Conservation (phyloP, 2,888 invertebrate genomes). For the Galerucella nymphaeae region DNA sequence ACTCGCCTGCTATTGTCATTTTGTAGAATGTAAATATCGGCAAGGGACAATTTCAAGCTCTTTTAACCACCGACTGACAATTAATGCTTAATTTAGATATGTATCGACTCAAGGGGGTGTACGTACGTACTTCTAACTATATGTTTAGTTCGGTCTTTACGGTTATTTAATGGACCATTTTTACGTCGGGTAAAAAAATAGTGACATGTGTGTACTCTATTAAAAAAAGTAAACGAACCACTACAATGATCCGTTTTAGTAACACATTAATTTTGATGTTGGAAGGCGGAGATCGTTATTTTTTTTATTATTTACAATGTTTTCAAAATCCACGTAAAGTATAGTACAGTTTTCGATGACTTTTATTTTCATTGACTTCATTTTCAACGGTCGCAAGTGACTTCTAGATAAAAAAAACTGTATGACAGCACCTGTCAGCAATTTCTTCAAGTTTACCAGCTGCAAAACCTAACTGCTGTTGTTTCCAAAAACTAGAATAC, state of each 20-base stretch:
- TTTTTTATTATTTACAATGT: background rate
- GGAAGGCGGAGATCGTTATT: background rate
- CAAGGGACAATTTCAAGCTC: slow-evolving; percentile 66
- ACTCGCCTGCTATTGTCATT: background rate
- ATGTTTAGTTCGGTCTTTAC: slow-evolving; percentile 35
- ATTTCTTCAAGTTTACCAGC: too few species aligned
- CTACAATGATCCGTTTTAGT: slow-evolving; percentile 33
- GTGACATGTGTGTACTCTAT: slow-evolving; percentile 38
- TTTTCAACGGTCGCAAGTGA: too few species aligned
- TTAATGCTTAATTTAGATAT: slow-evolving; percentile 66
- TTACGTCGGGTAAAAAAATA: slow-evolving; percentile 3
- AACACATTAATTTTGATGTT: slow-evolving; percentile 33
- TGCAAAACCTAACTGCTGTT: too few species aligned
- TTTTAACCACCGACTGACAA: slow-evolving; percentile 66
- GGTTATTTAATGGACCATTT: slow-evolving; percentile 39
- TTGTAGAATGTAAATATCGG: slow-evolving; percentile 61
- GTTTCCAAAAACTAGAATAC: too few species aligned
- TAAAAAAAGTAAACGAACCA: slow-evolving; percentile 37
- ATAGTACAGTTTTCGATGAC: too few species aligned
- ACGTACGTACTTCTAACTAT: slow-evolving; percentile 7
- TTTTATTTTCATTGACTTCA: too few species aligned
- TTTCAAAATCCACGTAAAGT: background rate
- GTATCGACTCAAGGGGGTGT: slow-evolving; percentile 55
- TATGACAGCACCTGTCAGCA: too few species aligned
- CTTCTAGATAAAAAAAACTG: too few species aligned